Percentiles rank a stretch among this genome's conserved stretches.
These are phyloP conservation scores for Yasuhikotakia modesta DNA, from an alignment of 2,797 vertebrate genomes.

Conservation along the genomic window DNA sequence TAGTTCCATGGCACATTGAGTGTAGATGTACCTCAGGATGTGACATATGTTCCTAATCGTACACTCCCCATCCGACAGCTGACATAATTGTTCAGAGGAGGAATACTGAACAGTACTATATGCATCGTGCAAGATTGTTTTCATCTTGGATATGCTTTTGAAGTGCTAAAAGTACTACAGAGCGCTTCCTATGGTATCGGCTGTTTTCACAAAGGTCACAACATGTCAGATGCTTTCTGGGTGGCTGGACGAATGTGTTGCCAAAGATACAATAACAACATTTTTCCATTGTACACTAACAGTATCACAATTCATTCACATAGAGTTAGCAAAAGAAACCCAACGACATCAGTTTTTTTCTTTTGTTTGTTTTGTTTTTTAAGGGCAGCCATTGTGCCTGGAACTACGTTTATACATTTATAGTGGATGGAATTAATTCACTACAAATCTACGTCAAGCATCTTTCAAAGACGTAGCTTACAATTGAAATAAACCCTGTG, in stretches of 20 bases:
- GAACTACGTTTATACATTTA: constrained; percentile 9
- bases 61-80: constrained; percentile 19
- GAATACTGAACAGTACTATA: constrained; percentile 26
- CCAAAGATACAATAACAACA: constrained; percentile 44
- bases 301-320: constrained; percentile 26
- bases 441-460: constrained; percentile 26
- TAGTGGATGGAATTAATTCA: constrained; percentile 11
- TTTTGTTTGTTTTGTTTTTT: not conserved
- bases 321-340: constrained; percentile 23
- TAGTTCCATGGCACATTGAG: not conserved
- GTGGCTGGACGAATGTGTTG: constrained; percentile 49
- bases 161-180: constrained; percentile 25
- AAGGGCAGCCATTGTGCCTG: constrained; percentile 30
- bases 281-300: constrained; percentile 55
- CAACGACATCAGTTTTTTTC: not conserved
- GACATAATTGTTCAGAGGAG: constrained; percentile 8
- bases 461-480: constrained; percentile 7
- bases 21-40: constrained; percentile 10
- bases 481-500: constrained; percentile 2
- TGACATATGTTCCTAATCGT: constrained; percentile 1
- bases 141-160: constrained; percentile 37
- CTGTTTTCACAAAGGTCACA: constrained; percentile 68
- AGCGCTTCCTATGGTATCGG: constrained; percentile 55
- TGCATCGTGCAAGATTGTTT: constrained; percentile 19
- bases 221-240: constrained; percentile 59